Base-by-base conservation (phyloP, 23 tunicate species). In the Pegea sp. region DNA sequence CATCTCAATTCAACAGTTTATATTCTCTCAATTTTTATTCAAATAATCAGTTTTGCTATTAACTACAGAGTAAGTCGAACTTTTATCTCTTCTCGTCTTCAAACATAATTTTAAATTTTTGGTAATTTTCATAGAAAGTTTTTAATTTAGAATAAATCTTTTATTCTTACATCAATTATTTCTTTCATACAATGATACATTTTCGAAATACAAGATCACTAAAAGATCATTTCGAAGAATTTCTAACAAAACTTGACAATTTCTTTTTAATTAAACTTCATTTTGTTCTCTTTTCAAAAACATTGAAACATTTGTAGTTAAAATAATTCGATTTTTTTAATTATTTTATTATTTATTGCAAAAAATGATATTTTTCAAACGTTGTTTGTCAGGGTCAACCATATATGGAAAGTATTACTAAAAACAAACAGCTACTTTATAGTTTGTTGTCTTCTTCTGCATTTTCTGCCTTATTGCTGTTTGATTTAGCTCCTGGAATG, bases 301-400 rank as follows among this genome's bases (percentile, higher is more conserved):
- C n/a, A n/a, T n/a, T n/a, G n/a, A n/a, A n/a, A n/a, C n/a, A n/a
- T n/a, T n/a, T n/a, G n/a, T n/a, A n/a, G n/a, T n/a, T n/a, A n/a
- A n/a, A n/a, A n/a, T n/a, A n/a, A n/a, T n/a, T n/a, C n/a, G n/a
- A n/a, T n/a, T n/a, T n/a, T n/a, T n/a, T n/a, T n/a, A n/a, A n/a
- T n/a, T n/a, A n/a, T n/a, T n/a, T n/a, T n/a, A n/a, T n/a, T n/a
- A n/a, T n/a, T n/a, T n/a, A n/a, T n/a, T n/a, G n/a, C n/a, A n/a
- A n/a, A n/a, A n/a, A n/a, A n/a, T n/a, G n/a, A n/a, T n/a, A n/a
- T n/a, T n/a, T n/a, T n/a, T n/a, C n/a, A n/a, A n/a, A n/a, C n/a
- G n/a, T n/a, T n/a, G n/a, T n/a, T n/a, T n/a, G n/a, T 4, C 67
- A 84, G 95, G 95, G 95, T 22, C 76, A 64, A 29, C 99, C 99